A percentile compares a stretch with the other conserved stretches of the same genome.
These are phyloP conservation scores for Popillia japonica DNA, from an alignment of 1,140 invertebrate genomes.

Conservation along the genomic window DNA sequence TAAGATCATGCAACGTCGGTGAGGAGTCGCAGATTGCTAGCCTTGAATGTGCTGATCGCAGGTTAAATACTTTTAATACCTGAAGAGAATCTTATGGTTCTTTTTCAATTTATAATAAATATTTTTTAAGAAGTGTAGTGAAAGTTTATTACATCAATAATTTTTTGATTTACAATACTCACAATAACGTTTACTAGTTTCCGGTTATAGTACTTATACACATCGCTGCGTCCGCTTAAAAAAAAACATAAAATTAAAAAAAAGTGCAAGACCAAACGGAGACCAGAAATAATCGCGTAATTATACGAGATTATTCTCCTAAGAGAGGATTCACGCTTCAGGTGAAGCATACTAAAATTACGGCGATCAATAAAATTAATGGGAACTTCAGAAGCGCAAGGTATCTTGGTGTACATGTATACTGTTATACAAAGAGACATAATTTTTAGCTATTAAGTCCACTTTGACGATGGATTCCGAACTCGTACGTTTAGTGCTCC, in stretches of 20 bases:
- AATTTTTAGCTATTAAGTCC: conserved; percentile 22
- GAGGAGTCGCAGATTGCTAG: too few relatives aligned
- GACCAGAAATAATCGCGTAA: conserved; percentile 9
- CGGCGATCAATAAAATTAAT: conserved; percentile 28
- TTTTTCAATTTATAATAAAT: too few relatives aligned
- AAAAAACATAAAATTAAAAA: not conserved
- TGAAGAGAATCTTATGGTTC: too few relatives aligned
- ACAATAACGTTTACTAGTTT: not conserved
- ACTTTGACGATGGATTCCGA: not conserved
- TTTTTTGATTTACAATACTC: not conserved
- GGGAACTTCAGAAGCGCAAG: not conserved
- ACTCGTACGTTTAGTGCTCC: not conserved
- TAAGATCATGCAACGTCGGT: too few relatives aligned
- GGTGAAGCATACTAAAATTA: conserved; percentile 17
- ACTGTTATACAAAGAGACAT: conserved; percentile 13
- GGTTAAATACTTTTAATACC: too few relatives aligned
- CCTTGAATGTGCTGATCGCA: too few relatives aligned
- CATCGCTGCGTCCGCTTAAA: not conserved
- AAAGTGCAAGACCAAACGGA: not conserved
- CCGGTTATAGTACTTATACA: not conserved
- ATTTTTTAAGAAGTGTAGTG: too few relatives aligned
- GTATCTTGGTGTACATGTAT: not conserved
- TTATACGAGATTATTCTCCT: not conserved
- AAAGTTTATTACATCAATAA: not conserved
- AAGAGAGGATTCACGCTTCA: conserved; percentile 29